Base-by-base conservation (phyloP, 2,888 invertebrate genomes). In the Ptychoptera contaminata region DNA sequence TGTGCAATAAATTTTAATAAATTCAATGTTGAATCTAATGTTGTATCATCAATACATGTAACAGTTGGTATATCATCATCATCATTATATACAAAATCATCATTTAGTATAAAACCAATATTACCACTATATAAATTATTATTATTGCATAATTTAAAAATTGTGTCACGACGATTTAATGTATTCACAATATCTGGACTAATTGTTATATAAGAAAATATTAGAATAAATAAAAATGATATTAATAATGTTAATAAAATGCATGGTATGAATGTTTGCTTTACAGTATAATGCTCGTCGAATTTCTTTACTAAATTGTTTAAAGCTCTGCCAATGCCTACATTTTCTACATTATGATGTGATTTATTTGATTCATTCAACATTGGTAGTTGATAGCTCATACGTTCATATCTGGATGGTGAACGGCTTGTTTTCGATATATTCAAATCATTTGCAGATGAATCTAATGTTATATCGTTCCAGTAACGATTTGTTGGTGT, bases 191-290 rank as follows among this genome's bases (percentile, higher is more conserved):
- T 48, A 42, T 63, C 60, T 5, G 62, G 62, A 42, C 57, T 61
- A 35, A 60, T 77, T 53, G 78, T 78, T 62, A 79, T 67, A 61
- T 81, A 81, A 65, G 78, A 68, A 54, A 79, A 72, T 53, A 73
- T 73, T 55, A 81, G 68, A 53, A 73, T 65, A 58, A 76, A 65
- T 68, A 81, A 77, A 67, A 81, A 81, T 58, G 76, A 65, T 46
- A 74, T 67, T 8, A 74, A 72, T 37, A 73, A 63, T 14, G 68
- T 73, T 46, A 80, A 69, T 37, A 81, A 68, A 37, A 76, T 69
- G 49, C 76, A 70, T 2, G 79, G 78, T 43, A 80, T 76, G 40
- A 79, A 51, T 4, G 57, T 55, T 49, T 60, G 59, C 46, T 58
- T 57, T 23, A 56, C 53, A 43, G 60, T 58, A 8, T 54, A 56